phyloP scores from a whole-genome alignment of 1,140 invertebrate genomes.

The Diachasmimorpha longicaudata region DNA sequence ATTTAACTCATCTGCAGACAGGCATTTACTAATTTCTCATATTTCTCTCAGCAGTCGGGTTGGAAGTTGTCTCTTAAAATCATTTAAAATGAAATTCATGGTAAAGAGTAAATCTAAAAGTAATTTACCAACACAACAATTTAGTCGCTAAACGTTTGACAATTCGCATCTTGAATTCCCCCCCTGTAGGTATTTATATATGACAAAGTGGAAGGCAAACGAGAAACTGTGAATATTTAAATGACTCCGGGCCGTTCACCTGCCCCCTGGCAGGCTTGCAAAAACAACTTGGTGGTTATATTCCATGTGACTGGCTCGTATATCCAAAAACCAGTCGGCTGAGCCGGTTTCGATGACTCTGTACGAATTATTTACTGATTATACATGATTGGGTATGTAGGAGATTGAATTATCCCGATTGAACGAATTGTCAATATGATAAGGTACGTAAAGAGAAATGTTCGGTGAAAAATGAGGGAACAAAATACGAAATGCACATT shows the following conservation, averaged over 20 bases:
- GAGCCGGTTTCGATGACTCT: neutral
- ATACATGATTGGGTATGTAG: neutral
- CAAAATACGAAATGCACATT: no score
- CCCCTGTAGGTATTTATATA: neutral
- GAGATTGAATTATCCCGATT: no score
- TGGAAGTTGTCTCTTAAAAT: no score
- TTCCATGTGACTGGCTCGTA: neutral
- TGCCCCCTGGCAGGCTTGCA: neutral
- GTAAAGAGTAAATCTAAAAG: no score
- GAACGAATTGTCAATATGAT: no score
- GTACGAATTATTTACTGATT: neutral
- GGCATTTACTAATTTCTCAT: no score
- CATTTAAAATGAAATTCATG: no score
- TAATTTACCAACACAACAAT: no score
- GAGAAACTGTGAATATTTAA: conserved; percentile 3
- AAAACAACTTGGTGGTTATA: neutral
- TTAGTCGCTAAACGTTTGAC: neutral
- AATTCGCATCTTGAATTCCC: neutral
- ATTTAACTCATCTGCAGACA: no score
- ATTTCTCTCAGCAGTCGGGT: no score
- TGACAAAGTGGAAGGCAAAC: neutral
- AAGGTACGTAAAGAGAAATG: no score
- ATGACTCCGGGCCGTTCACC: neutral
- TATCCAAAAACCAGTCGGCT: neutral
- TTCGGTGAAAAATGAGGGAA: no score